Conservation (phyloP, 2,888 invertebrate species). For the Cantharis rufa region DNA sequence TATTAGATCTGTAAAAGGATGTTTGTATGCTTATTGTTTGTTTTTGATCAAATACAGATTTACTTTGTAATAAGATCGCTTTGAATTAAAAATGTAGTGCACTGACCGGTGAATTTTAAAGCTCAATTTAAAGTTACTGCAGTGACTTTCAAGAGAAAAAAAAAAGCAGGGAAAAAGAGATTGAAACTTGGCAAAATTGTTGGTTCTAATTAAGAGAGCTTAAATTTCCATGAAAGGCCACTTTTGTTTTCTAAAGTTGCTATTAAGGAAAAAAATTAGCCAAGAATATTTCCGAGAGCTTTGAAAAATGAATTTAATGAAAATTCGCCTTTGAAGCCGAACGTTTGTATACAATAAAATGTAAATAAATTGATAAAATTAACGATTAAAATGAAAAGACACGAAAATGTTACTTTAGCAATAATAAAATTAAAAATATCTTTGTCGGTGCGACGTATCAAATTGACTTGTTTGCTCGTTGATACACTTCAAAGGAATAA, state of each 20-base stretch:
- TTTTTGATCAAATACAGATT: too few relatives aligned
- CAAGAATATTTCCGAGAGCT: neutral
- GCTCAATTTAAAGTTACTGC: neutral
- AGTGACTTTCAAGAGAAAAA: neutral
- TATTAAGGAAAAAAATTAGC: neutral
- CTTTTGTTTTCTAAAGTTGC: neutral
- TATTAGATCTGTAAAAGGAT: too few relatives aligned
- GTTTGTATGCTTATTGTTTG: too few relatives aligned
- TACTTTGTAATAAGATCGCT: too few relatives aligned
- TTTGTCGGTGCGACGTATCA: slow-evolving; percentile 35
- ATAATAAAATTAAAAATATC: slow-evolving; percentile 35
- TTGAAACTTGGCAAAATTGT: neutral
- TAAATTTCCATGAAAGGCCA: neutral
- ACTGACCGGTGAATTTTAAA: neutral
- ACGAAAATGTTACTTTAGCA: slow-evolving; percentile 25
- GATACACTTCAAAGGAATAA: slow-evolving; percentile 25
- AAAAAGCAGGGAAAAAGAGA: neutral
- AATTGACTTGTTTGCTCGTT: slow-evolving; percentile 26
- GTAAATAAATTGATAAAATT: slow-evolving; percentile 26
- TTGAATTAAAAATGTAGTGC: neutral
- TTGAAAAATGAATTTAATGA: neutral
- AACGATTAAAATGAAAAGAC: slow-evolving; percentile 29
- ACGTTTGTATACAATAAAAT: slow-evolving; percentile 22
- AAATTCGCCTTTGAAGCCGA: slow-evolving; percentile 3
- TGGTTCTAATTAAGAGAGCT: neutral